These are phyloP conservation scores for Urocolius indicus DNA, from an alignment of 2,113 vertebrate genomes.

Conservation along the genomic window DNA sequence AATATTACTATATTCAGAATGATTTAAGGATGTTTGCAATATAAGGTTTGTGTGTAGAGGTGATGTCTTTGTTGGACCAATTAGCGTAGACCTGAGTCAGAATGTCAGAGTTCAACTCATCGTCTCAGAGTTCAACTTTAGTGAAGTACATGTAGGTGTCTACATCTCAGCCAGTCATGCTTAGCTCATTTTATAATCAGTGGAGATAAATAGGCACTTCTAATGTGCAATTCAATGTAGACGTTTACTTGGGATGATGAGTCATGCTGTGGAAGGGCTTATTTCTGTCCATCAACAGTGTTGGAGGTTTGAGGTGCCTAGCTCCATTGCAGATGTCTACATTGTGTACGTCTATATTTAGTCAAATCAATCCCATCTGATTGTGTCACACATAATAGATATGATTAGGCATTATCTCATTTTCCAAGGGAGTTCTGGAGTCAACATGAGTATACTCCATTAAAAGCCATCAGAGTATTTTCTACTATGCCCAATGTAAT, in stretches of 20 bases:
- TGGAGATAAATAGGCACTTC: neutral
- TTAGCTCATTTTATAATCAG: neutral
- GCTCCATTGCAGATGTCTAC: slow-evolving; percentile 52
- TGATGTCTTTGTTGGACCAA: neutral
- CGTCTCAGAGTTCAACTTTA: neutral
- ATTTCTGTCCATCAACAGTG: slow-evolving; percentile 29
- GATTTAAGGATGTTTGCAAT: neutral
- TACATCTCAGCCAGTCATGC: neutral
- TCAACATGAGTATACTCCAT: slow-evolving; percentile 25
- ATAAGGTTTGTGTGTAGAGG: neutral
- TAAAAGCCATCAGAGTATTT: neutral
- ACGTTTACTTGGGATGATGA: neutral
- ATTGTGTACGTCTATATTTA: slow-evolving; percentile 56
- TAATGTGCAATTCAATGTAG: neutral
- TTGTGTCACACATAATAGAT: slow-evolving; percentile 58
- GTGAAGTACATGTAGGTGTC: neutral
- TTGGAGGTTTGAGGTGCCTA: neutral
- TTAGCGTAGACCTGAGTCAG: neutral
- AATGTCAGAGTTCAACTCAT: neutral
- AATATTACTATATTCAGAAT: neutral
- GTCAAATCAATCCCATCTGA: slow-evolving; percentile 38
- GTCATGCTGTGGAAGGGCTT: slow-evolving; percentile 7
- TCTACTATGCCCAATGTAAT: neutral
- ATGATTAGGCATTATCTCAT: slow-evolving; percentile 48
- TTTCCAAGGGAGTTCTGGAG: slow-evolving; percentile 30